These are phyloP conservation scores for Cheilosia vulpina DNA, from an alignment of 2,888 invertebrate genomes.

Conservation along the genomic window DNA sequence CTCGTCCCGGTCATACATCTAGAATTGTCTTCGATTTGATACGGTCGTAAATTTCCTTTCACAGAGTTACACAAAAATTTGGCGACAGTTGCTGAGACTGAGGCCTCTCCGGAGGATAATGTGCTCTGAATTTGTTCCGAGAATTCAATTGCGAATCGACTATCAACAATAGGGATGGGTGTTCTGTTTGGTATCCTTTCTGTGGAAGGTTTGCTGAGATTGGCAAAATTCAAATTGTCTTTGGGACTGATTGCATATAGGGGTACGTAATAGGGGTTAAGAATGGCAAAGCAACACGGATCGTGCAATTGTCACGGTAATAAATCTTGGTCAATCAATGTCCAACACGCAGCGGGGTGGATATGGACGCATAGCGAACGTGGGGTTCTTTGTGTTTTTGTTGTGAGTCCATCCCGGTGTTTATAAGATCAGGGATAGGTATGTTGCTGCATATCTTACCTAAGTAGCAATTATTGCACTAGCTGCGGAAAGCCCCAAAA, in stretches of 20 bases:
- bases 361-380: not conserved
- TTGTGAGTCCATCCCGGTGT: not conserved
- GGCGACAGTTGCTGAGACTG: conserved; percentile 61
- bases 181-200: conserved; percentile 32
- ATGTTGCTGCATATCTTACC: no score
- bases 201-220: conserved; percentile 46
- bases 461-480: no score
- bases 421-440: not conserved
- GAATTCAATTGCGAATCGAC: conserved; percentile 45
- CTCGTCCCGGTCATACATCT: conserved; percentile 40
- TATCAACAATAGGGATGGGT: conserved; percentile 47
- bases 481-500: no score
- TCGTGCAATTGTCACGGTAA: conserved; percentile 52
- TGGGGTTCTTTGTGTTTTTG: conserved; percentile 11
- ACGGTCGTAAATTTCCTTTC: conserved; percentile 63
- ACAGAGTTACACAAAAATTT: conserved; percentile 67
- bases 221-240: conserved; percentile 47
- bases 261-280: conserved; percentile 49
- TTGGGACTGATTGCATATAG: conserved; percentile 27
- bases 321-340: conserved; percentile 73
- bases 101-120: conserved; percentile 5
- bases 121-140: conserved; percentile 53
- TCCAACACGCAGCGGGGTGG: conserved; percentile 50
- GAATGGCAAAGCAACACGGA: conserved; percentile 18
- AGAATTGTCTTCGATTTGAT: conserved; percentile 61